These are phyloP conservation scores for Tragelaphus scriptus DNA, from an alignment of 2,113 vertebrate genomes.

Conservation along the genomic window DNA sequence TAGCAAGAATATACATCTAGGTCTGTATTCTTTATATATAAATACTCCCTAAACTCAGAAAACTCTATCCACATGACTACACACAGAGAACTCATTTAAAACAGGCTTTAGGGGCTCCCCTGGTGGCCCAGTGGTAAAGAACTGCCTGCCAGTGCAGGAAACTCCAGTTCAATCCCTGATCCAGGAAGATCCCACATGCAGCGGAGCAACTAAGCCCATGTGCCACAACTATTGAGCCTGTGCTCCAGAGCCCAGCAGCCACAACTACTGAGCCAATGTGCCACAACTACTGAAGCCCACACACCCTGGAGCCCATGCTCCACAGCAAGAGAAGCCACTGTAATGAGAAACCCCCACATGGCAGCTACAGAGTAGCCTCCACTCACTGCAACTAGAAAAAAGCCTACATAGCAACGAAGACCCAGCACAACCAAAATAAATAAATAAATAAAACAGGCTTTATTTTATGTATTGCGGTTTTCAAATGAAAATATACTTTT, in stretches of 20 bases:
- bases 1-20: neutral
- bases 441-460: neutral
- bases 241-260: neutral
- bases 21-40: conserved; percentile 22
- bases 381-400: neutral
- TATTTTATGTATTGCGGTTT: neutral
- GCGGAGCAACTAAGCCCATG: neutral
- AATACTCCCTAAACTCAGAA: conserved; percentile 30
- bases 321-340: neutral
- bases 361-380: neutral
- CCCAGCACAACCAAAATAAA: neutral
- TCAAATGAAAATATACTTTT: neutral
- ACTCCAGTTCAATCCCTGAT: neutral
- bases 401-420: neutral
- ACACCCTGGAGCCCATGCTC: neutral
- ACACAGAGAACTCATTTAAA: conserved; percentile 10
- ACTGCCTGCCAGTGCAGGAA: neutral
- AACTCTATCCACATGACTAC: neutral
- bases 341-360: neutral
- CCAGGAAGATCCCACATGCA: neutral
- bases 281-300: neutral
- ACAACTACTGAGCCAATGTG: neutral
- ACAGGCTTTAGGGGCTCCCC: neutral
- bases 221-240: neutral
- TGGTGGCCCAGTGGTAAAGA: neutral